Evolutionary conservation across 2,113 vertebrate genomes (phyloP), one percentile per base, ranked within the genome.

Genomic region (Alethe castanea): DNA sequence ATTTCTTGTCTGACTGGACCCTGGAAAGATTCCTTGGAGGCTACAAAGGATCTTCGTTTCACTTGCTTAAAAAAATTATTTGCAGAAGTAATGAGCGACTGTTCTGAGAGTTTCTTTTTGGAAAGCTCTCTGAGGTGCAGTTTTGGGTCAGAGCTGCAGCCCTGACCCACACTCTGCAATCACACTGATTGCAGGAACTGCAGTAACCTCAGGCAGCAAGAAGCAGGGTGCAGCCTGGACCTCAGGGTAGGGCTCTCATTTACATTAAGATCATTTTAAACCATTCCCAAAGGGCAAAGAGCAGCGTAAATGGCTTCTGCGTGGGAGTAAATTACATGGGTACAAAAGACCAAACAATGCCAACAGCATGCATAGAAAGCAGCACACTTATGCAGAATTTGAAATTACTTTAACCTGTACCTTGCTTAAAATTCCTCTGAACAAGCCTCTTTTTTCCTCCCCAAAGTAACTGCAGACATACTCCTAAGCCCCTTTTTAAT

Each of bases 291-390:
- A 86, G 73, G 90, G 87, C 77, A 91, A 78, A 48, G 69, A 94
- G 72, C 92, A 84, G 61, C 3, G 0, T 44, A 94, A 97, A 89
- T 64, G 83, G 86, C 48, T 92, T 89, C 78, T 81, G 5, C 9
- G 73, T 72, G n/a, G 78, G 93, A 79, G 89, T 79, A 87, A 94
- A 89, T 72, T 94, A 92, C 69, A 78, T 4, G 36, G 24, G 35
- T 71, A 89, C 29, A 54, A 89, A 91, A 66, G 81, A 92, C 77
- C 42, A 85, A 86, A 94, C 81, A 94, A 96, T 72, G 52, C 56
- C 65, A 47, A 56, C 33, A 70, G 47, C 29, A n/a, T 0, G 2
- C 53, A 71, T 3, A 67, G 48, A 78, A 92, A 81, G 52, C 7
- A 0, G 50, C 35, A 64, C 29, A 14, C 10, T 83, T 81, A 88